Base-by-base conservation (phyloP, 2,888 invertebrate species). In the Ctena decussata region DNA sequence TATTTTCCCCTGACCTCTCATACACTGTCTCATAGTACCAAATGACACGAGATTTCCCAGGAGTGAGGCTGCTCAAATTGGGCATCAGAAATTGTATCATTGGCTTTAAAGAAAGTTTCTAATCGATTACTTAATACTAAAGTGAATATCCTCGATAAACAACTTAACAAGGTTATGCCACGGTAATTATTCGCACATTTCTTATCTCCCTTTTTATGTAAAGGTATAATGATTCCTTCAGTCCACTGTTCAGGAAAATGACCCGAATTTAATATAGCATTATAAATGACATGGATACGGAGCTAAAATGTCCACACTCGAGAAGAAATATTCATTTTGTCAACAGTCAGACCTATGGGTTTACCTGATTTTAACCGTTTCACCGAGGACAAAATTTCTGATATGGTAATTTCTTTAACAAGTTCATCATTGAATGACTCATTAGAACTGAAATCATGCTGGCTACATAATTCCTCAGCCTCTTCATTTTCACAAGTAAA, bases 231-330 rank as follows among this genome's bases (percentile, higher is more conserved):
- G 30, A 73, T 44, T 24, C 73, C 73, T 32, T 73, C 49, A 11
- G 73, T 49, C 75, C 60, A 60, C 21, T 53, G n/a, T 39, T 75
- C 53, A 27, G 77, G 82, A 53, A 46, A 82, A 69, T 30, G 32
- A 27, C 81, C 81, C 1, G 77, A 72, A 70, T 70, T 35, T 30
- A 81, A 72, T 39, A 81, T 81, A 37, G 11, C 32, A 57, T 81
- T 77, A 76, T 74, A 74, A 46, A n/a, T 57, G 72, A 35, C 72
- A 72, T 30, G 72, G 41, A 57, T 78, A 57, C 27, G 39, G 53
- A n/a, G n/a, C n/a, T n/a, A n/a, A n/a, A n/a, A n/a, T n/a, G n/a
- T n/a, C n/a, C n/a, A n/a, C n/a, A n/a, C 73, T 44, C 37, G 57
- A 57, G 27, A 79, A 53, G 18, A 72, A 72, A 44, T 79, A 79